Base-by-base conservation (phyloP, 2,888 invertebrate genomes). In the Harpagoxenus sublaevis region DNA sequence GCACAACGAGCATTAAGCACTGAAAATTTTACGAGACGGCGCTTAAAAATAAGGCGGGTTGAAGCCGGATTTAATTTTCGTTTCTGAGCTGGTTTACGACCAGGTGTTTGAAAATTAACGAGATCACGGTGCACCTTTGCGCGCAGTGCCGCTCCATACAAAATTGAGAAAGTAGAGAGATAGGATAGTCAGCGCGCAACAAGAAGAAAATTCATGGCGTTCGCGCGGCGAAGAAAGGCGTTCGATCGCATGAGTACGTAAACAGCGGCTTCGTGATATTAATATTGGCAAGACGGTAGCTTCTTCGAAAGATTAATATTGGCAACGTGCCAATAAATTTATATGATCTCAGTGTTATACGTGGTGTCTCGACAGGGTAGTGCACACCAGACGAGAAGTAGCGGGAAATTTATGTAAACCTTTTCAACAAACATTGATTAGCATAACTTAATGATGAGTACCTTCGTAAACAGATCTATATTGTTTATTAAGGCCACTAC, bases 31-130 rank as follows among this genome's bases (percentile, higher is more conserved):
- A 81, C 71, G 73, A 39, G 73, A 39, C 60, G 15, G 48, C 39
- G 42, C 60, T 81, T 81, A 81, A 81, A 81, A 81, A 81, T 81
- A 57, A 71, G 42, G 55, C 55, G 15, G 55, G n/a, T 23, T 55
- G 53, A 78, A 71, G 57, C 39, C 60, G 71, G 73, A 81, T 81
- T 81, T 81, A 81, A 81, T 81, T 81, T 81, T 81, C 73, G 60
- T 71, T 81, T 48, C 48, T 39, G 60, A 42, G 60, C 60, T 48
- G 60, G 60, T 81, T 81, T 81, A 81, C 79, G 73, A 48, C 79
- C 48, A 18, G 39, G 60, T 71, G 79, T 81, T 81, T 51, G 71
- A 81, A 81, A 71, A 81, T 81, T 81, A 81, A 81, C 79, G 79
- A 71, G 73, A 71, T 81, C 60, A 48, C 48, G 60, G 71, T 71